Conservation (phyloP, 30 jellyfish, hydroid and myxozoan genomes). For the Aurelia aurita complex sp. Pacific region DNA sequence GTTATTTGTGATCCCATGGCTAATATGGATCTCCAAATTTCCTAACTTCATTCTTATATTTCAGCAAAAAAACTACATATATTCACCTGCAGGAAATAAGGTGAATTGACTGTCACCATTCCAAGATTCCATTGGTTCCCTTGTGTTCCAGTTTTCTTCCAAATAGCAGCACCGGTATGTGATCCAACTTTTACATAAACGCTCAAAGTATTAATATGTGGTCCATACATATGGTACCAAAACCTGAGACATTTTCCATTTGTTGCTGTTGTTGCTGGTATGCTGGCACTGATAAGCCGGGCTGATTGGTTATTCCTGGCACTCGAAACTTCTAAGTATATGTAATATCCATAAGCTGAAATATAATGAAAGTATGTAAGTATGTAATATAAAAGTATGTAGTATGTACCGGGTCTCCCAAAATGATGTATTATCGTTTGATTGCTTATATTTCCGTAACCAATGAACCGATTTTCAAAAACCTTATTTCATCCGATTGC, state of each 20-base stretch:
- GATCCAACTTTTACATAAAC: conserved; percentile 59
- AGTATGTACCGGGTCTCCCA: no score
- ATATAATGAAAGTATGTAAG: neutral
- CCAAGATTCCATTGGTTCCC: conserved; percentile 85
- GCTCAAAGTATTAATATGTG: conserved; percentile 79
- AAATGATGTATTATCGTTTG: no score
- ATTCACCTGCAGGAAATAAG: conserved; percentile 75
- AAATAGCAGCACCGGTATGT: conserved; percentile 66
- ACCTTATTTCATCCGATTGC: no score
- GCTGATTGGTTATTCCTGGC: conserved; percentile 59
- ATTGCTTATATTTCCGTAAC: no score
- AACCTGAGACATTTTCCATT: conserved; percentile 77
- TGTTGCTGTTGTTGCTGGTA: conserved; percentile 83
- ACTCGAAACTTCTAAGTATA: conserved; percentile 80
- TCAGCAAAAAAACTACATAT: neutral
- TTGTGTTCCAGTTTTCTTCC: conserved; percentile 89
- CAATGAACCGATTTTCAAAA: no score
- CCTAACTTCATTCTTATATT: no score
- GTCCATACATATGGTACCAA: conserved; percentile 97
- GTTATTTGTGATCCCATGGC: no score
- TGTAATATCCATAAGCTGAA: conserved; percentile 82
- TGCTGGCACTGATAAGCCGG: conserved; percentile 54
- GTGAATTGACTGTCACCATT: conserved; percentile 74
- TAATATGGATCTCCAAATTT: no score
- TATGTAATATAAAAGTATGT: no score